Base-by-base conservation (phyloP, 2,888 invertebrate genomes). In the Augochlorella aurata region DNA sequence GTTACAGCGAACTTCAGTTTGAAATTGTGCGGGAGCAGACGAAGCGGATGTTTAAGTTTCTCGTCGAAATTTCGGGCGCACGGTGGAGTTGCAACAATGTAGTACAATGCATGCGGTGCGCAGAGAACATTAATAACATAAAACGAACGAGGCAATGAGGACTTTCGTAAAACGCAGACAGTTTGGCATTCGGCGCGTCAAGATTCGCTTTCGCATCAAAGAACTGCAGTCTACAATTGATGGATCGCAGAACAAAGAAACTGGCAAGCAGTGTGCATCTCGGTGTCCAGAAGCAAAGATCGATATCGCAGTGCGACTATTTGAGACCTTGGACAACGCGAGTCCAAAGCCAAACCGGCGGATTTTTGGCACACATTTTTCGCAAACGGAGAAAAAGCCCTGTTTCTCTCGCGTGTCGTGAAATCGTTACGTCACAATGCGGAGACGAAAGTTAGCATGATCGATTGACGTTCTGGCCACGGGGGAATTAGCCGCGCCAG, bases 381-480 rank as follows among this genome's bases (percentile, higher is more conserved):
- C 71, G n/a, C 58, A n/a, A 79, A 78, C 79, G 9, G 38, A 16
- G 61, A 63, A 63, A 63, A 82, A 84, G 16, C 86, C 79, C 84
- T 75, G 78, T 86, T 81, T 85, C 49, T 63, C 49, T n/a, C 7
- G 16, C 38, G 16, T 18, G 9, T 8, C 58, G 18, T 16, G 29
- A 45, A 77, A 14, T 79, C 74, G 79, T 87, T 87, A 65, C 81
- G 84, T 88, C 87, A 88, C 81, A 85, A 87, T 85, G 90, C 87
- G 85, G 84, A 74, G 85, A 80, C 16, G 78, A 79, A 87, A 88
- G 80, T 89, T 89, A 73, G 65, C 50, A 52, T 77, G 86, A 89
- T 89, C 89, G 83, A 89, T 89, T 86, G 65, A 76, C 81, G 80
- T 71, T 73, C 18, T 38, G 45, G 68, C 71, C 49, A 78, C 63